Evolutionary conservation across 2,888 invertebrate species (phyloP).

Genomic region (Drosophila paramelanica): DNA sequence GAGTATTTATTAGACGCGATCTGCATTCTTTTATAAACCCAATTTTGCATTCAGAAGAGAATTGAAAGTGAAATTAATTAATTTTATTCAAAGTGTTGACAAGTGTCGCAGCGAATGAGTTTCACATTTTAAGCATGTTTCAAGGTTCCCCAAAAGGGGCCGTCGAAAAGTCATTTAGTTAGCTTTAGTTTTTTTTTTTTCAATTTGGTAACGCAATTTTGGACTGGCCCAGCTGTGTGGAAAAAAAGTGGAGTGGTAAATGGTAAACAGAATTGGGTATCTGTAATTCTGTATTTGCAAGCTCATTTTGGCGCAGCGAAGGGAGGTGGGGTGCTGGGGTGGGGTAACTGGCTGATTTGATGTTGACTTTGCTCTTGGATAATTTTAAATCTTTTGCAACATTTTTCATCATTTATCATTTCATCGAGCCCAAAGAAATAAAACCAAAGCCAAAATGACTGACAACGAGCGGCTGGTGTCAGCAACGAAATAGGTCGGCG

Average conservation of each 20-base stretch:
- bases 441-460: constrained; percentile 70
- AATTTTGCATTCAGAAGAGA: neutral
- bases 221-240: constrained; percentile 55
- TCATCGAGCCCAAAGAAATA: constrained; percentile 62
- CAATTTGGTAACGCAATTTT: constrained; percentile 29
- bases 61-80: constrained; percentile 34
- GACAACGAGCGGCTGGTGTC: constrained; percentile 68
- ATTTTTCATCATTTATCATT: constrained; percentile 85
- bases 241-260: constrained; percentile 5
- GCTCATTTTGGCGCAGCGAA: constrained; percentile 52
- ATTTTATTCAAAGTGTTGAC: constrained; percentile 43
- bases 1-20: too few relatives aligned
- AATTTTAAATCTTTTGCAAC: constrained; percentile 84
- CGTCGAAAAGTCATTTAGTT: constrained; percentile 39
- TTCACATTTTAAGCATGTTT: constrained; percentile 25
- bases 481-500: constrained; percentile 8
- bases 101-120: constrained; percentile 45
- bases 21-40: neutral
- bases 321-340: neutral
- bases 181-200: constrained; percentile 45
- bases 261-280: constrained; percentile 30
- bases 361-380: constrained; percentile 79
- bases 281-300: constrained; percentile 66
- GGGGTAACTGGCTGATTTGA: constrained; percentile 43
- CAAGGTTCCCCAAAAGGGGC: neutral